Conservation (phyloP, 2,888 invertebrate genomes). For the Cheiracanthium punctorium region DNA sequence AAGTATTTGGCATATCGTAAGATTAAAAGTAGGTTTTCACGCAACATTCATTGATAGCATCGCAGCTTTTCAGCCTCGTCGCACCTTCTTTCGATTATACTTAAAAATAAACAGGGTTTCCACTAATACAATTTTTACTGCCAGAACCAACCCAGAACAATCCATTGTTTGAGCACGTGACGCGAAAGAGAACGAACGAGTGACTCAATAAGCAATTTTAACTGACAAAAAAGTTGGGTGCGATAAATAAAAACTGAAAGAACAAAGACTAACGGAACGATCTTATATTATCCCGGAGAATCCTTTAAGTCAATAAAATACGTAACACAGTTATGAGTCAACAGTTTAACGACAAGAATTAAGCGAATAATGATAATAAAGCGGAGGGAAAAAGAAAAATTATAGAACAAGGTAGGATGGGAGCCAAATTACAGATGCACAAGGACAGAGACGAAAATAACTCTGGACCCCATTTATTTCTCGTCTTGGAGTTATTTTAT, state of each 20-base stretch:
- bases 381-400: background rate
- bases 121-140: too few species aligned
- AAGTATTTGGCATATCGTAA: too few species aligned
- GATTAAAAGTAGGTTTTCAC: too few species aligned
- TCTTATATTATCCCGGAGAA: conserved; percentile 21
- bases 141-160: too few species aligned
- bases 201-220: background rate
- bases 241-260: conserved; percentile 2
- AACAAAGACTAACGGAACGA: conserved; percentile 13
- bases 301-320: conserved; percentile 56
- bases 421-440: conserved; percentile 49
- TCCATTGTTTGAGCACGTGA: too few species aligned
- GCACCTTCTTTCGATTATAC: too few species aligned
- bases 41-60: too few species aligned
- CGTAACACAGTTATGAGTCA: conserved; percentile 48
- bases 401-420: conserved; percentile 51
- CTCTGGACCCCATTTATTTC: conserved; percentile 37
- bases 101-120: too few species aligned
- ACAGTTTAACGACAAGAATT: conserved; percentile 19
- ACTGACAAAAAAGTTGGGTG: background rate
- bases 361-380: too few species aligned
- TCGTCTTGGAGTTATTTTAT: conserved; percentile 10
- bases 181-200: background rate
- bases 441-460: conserved; percentile 67
- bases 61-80: too few species aligned